Base-by-base conservation (phyloP, 2,797 vertebrate species). In the Crocidura indochinensis region DNA sequence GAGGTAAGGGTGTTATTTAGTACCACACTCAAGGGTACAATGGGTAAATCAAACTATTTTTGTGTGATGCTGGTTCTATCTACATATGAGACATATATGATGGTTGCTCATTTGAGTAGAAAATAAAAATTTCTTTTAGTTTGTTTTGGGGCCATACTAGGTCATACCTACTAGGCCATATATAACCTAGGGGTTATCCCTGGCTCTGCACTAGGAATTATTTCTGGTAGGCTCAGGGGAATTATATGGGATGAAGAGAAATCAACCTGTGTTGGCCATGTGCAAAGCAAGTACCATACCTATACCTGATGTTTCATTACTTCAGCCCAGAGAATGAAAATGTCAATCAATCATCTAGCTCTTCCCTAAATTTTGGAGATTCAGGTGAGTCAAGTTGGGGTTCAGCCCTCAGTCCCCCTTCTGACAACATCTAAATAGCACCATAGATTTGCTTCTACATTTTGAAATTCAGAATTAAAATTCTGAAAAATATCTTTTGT, bases 31-130 rank as follows among this genome's bases (percentile, higher is more conserved):
- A 84, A 65, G 90, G 62, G 56, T 68, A 76, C 88, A 77, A 64
- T 85, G 20, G 44, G 44, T 49, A 72, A 84, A 15, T 56, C 47
- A 24, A 94, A 38, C 53, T 53, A 22, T 49, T 86, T 94, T 62
- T 19, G 24, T 88, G 74, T 86, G 62, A 31, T 15, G 1, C 44
- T 27, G 17, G 67, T 38, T 82, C 51, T 49, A 2, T 82, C 51
- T 49, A 2, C 53, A 44, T 6, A 29, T 19, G 17, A 91, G 31
- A 79, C n/a, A 65, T 0, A 75, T 10, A n/a, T 8, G n/a, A 26
- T 65, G 24, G 19, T 22, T 62, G 74, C 78, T 69, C 38, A 51
- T 49, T 49, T 53, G 68, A 53, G 56, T 53, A n/a, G 74, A 60
- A 20, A 20, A 60, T 60, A 64, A 72, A 19, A n/a, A 14, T 49